Evolutionary conservation across 2,888 invertebrate genomes (phyloP).

Genomic region (Lobophora halterata): DNA sequence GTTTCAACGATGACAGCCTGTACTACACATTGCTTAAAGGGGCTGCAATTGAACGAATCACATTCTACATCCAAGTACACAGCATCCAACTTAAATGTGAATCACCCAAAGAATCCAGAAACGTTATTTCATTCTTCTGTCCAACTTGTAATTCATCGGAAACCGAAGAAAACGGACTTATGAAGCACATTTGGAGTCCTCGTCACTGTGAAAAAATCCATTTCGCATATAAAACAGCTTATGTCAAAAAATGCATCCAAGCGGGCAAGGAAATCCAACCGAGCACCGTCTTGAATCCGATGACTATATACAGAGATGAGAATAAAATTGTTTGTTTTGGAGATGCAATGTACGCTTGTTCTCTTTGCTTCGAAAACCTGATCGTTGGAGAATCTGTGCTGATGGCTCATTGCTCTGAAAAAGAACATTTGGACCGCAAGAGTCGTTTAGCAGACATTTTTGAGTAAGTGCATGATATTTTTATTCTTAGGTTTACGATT

Average conservation of each 20-base stretch:
- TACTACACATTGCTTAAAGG: conserved; percentile 57
- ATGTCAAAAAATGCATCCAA: conserved; percentile 68
- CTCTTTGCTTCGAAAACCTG: conserved; percentile 65
- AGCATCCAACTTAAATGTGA: conserved; percentile 62
- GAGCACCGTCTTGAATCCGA: conserved; percentile 67
- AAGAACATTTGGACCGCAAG: conserved; percentile 52
- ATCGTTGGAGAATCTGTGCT: conserved; percentile 67
- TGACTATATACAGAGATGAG: conserved; percentile 72
- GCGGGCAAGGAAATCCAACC: conserved; percentile 68
- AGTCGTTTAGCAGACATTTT: conserved; percentile 53
- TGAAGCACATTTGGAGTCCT: conserved; percentile 62
- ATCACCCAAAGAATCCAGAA: conserved; percentile 45
- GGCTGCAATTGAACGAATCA: conserved; percentile 66
- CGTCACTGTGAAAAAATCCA: conserved; percentile 68
- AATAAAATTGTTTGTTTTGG: conserved; percentile 76
- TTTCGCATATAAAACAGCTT: conserved; percentile 70
- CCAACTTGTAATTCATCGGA: conserved; percentile 55
- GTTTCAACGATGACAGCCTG: conserved; percentile 62
- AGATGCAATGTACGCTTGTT: conserved; percentile 67
- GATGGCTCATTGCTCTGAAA: conserved; percentile 61
- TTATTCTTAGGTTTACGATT: no score
- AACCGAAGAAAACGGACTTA: conserved; percentile 55
- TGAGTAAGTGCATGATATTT: conserved; percentile 31
- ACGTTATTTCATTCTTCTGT: conserved; percentile 54
- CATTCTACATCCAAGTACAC: conserved; percentile 71